phyloP scores from a whole-genome alignment of 2,797 vertebrate species.

The Mycteria americana region DNA sequence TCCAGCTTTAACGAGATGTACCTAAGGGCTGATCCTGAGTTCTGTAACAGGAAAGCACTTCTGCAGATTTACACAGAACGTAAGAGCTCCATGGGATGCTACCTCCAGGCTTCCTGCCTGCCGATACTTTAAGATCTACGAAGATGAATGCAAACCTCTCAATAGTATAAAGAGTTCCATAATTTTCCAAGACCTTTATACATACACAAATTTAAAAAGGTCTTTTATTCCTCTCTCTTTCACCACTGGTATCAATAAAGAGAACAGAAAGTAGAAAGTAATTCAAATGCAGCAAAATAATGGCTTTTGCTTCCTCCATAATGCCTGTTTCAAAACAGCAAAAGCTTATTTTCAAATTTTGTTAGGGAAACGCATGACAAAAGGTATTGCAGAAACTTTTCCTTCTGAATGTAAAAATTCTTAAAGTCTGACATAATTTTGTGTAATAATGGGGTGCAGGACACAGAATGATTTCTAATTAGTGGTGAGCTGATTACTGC shows the following conservation, averaged over 20 bases:
- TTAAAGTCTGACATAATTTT: conserved; percentile 34
- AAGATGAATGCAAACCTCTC: neutral
- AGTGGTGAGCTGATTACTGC: conserved; percentile 54
- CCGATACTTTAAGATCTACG: neutral
- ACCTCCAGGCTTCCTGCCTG: neutral
- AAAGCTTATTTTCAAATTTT: neutral
- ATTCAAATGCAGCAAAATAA: neutral
- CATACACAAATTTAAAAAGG: neutral
- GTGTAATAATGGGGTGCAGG: conserved; percentile 24
- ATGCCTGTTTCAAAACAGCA: neutral
- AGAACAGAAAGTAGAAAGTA: neutral
- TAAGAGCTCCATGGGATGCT: neutral
- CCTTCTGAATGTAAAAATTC: conserved; percentile 22
- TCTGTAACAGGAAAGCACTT: neutral
- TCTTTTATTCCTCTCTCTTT: neutral
- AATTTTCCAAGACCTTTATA: neutral
- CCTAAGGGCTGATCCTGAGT: neutral
- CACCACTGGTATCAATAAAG: neutral
- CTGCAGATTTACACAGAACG: neutral
- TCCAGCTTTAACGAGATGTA: neutral
- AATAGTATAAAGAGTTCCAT: neutral
- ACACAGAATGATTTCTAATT: conserved; percentile 61
- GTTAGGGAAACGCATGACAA: neutral
- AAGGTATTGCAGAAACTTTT: neutral
- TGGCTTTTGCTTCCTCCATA: neutral